These are phyloP conservation scores for Elanoides forficatus DNA, from an alignment of 2,113 vertebrate genomes.

Conservation along the genomic window DNA sequence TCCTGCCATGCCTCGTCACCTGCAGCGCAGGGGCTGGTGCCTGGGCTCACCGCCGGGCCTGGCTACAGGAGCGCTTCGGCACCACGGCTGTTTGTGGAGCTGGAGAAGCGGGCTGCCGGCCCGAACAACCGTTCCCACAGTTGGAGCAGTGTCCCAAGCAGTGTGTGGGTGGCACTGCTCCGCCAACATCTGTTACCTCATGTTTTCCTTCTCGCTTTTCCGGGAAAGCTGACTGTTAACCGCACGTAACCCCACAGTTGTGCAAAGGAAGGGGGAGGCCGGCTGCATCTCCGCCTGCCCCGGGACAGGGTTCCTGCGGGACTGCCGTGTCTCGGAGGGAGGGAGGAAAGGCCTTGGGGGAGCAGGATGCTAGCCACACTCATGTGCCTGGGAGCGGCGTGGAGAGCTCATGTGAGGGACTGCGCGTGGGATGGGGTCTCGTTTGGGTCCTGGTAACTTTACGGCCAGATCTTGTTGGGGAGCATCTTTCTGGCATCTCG, in stretches of 20 bases:
- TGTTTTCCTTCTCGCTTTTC: slow-evolving; percentile 8
- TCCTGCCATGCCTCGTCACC: accelerated
- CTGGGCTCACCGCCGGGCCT: not conserved
- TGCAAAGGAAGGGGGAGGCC: not conserved
- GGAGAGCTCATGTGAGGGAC: not conserved
- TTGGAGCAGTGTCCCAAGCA: not conserved
- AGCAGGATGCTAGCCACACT: not conserved
- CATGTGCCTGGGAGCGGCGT: accelerated
- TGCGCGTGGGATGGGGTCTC: too few relatives aligned
- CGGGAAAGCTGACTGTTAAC: slow-evolving; percentile 38
- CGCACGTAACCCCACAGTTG: not conserved
- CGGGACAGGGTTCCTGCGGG: not conserved
- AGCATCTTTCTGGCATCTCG: not conserved
- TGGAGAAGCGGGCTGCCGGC: not conserved
- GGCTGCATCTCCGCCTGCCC: not conserved
- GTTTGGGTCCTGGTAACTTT: accelerated
- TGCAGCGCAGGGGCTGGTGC: not conserved
- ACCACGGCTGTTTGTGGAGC: not conserved
- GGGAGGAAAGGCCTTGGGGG: not conserved
- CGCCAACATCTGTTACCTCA: slow-evolving; percentile 33
- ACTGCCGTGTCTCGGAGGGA: not conserved
- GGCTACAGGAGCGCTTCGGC: not conserved
- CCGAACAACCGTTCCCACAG: not conserved
- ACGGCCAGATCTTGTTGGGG: not conserved
- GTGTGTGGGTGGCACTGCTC: slow-evolving; percentile 39